phyloP scores from a whole-genome alignment of 2,888 invertebrate species.

The Campoplex nolae region DNA sequence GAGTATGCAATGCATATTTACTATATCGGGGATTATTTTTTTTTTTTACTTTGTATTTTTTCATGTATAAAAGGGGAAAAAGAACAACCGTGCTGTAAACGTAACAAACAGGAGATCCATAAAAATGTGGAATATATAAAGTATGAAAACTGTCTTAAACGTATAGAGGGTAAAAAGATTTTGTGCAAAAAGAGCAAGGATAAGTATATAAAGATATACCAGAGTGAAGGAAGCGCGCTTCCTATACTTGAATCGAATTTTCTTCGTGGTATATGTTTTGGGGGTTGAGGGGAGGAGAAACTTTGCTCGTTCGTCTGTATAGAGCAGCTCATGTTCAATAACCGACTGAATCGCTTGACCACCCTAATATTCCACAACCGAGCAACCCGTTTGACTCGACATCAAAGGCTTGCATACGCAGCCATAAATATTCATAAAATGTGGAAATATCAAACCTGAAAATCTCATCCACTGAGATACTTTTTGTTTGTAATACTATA shows the following conservation, averaged over 20 bases:
- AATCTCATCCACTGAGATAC: constrained; percentile 1
- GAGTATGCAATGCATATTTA: background rate
- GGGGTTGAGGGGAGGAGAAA: background rate
- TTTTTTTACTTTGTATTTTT: background rate
- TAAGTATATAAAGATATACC: background rate
- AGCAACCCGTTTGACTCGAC: constrained; percentile 48
- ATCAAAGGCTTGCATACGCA: constrained; percentile 50
- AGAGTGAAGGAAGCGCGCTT: background rate
- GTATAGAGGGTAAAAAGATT: constrained; percentile 6
- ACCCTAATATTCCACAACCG: constrained; percentile 46
- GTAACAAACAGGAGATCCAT: background rate
- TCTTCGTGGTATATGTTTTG: constrained; percentile 14
- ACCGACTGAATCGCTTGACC: constrained; percentile 50
- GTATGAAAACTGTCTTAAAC: constrained; percentile 10
- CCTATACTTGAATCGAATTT: constrained; percentile 29
- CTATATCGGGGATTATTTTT: background rate
- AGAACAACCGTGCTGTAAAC: background rate
- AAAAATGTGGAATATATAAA: constrained; percentile 2
- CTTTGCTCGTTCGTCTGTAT: constrained; percentile 40
- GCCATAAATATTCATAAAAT: constrained; percentile 57
- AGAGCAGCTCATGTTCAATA: constrained; percentile 51
- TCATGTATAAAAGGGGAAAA: background rate
- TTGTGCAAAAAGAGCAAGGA: background rate
- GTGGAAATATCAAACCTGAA: background rate
- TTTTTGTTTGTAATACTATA: background rate